phyloP scores from a whole-genome alignment of 2,797 vertebrate species.

The Aotus griseimembra region DNA sequence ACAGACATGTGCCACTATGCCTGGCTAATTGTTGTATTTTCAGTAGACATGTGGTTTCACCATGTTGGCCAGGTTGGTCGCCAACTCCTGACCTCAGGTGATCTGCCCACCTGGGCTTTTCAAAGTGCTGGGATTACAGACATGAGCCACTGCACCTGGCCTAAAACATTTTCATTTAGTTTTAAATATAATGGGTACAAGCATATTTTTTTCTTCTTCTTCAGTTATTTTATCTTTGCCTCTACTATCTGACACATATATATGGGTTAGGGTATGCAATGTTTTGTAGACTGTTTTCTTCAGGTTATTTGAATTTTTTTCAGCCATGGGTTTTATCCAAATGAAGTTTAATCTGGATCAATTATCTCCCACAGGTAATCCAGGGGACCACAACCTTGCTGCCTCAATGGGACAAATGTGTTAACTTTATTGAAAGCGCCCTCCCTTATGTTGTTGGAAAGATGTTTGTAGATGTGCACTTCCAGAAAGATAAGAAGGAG shows the following conservation, averaged over 20 bases:
- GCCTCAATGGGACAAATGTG: conserved; percentile 97
- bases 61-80: not conserved
- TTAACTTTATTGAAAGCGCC: conserved; percentile 94
- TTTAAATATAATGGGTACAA: conserved; percentile 22
- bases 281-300: conserved; percentile 32
- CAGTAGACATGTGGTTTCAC: not conserved
- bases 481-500: conserved; percentile 97
- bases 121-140: not conserved
- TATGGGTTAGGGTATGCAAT: not conserved
- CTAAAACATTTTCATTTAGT: conserved; percentile 41
- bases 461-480: conserved; percentile 95
- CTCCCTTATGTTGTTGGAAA: conserved; percentile 93
- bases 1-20: not conserved
- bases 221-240: not conserved
- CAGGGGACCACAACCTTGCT: conserved; percentile 94
- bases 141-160: not conserved
- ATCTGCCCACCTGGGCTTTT: not conserved
- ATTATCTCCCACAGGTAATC: conserved; percentile 89
- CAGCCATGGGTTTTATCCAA: not conserved
- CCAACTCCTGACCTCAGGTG: not conserved
- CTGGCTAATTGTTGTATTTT: not conserved
- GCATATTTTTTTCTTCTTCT: not conserved
- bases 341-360: conserved; percentile 24
- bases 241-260: not conserved
- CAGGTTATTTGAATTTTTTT: not conserved